Evolutionary conservation across 1,140 invertebrate species (phyloP), one percentile per base, ranked within the genome.

Genomic region (Brachionus sp.): DNA sequence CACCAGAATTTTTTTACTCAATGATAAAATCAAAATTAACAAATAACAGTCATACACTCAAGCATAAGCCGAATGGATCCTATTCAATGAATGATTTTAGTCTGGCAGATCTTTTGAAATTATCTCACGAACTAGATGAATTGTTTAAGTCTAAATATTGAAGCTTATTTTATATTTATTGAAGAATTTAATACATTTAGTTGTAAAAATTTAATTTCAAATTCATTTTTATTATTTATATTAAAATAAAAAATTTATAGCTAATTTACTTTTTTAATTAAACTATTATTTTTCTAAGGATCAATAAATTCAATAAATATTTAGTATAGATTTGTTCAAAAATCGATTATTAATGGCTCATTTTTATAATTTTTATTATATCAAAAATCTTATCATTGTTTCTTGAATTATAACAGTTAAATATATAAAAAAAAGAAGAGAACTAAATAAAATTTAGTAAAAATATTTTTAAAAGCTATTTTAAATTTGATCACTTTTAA

Each of bases 21-120:
- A 29, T 35, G 9, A 33, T 75, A 9, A 75, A 75, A 35, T 19
- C 39, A 44, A 75, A 75, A 46, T 25, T 75, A 25, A 25, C 70
- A 13, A 75, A 44, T 39, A 75, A 75, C 12, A 25, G 9, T 25
- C 39, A 25, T 46, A 44, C 37, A 46, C 19, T 46, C 13, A 75
- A 75, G 19, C 70, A 44, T 7, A 75, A 75, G 7, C 44, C 42
- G 10, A 75, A 75, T 29, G 70, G 70, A 12, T 46, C 68, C 37
- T 73, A 73, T 73, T 73, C 68, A 73, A 42, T 46, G 16, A 35
- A n/a, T 10, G 39, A 75, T 75, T 75, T 75, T 75, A 75, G 44
- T 75, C 25, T 75, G 10, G 39, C 70, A 5, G 70, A 75, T 75
- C 23, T 75, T 46, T 75, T 75, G 25, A 75, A 75, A 29, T 25